Percentiles rank a stretch among this genome's conserved stretches.
These are phyloP conservation scores for Euleptes europaea DNA, from an alignment of 2,113 vertebrate species.

Conservation along the genomic window DNA sequence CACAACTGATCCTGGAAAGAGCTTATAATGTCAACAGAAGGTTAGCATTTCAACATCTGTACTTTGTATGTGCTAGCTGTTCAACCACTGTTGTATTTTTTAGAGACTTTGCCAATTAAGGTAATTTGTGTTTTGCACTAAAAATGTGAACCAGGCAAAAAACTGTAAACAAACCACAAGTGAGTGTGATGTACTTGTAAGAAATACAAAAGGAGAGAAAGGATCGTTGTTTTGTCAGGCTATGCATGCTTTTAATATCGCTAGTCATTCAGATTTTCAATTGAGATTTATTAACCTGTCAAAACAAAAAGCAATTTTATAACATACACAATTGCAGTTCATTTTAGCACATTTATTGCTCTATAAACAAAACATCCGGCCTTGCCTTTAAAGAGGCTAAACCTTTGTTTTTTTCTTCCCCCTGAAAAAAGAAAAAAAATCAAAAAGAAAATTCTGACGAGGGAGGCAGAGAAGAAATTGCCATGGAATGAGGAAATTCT, in stretches of 20 bases:
- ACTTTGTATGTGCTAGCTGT: neutral
- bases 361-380: slow-evolving; percentile 57
- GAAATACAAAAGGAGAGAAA: slow-evolving; percentile 22
- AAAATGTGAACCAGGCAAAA: neutral
- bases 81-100: slow-evolving; percentile 1
- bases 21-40: slow-evolving; percentile 1
- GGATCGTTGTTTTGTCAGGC: slow-evolving; percentile 24
- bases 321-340: slow-evolving; percentile 48
- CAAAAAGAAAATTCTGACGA: neutral
- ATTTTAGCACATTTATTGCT: slow-evolving; percentile 50
- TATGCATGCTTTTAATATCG: slow-evolving; percentile 54
- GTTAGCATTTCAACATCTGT: neutral
- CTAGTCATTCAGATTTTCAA: slow-evolving; percentile 46
- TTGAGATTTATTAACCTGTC: slow-evolving; percentile 62
- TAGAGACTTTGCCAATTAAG: slow-evolving; percentile 14
- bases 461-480: neutral
- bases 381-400: slow-evolving; percentile 21
- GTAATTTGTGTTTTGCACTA: neutral
- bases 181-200: slow-evolving; percentile 20
- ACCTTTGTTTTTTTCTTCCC: slow-evolving; percentile 2
- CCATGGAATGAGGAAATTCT: neutral
- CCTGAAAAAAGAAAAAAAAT: slow-evolving; percentile 19
- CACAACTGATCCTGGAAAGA: neutral
- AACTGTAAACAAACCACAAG: slow-evolving; percentile 7
- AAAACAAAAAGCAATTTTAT: slow-evolving; percentile 58